phyloP scores from a whole-genome alignment of 2,113 vertebrate species.

The Brachypteracias leptosomus region DNA sequence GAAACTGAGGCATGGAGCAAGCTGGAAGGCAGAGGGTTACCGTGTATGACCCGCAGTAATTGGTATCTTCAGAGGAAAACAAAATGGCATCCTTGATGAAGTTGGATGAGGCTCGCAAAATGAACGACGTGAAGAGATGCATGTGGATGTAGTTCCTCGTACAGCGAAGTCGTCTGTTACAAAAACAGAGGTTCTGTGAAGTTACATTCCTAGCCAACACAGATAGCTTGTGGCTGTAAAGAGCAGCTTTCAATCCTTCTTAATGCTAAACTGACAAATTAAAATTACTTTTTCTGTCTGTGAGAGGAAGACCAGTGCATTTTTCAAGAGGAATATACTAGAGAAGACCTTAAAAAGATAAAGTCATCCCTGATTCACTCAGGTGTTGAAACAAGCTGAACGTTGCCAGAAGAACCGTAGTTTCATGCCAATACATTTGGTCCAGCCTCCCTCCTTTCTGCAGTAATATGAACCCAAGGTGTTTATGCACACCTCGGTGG shows the following conservation, averaged over 20 bases:
- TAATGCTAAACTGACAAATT: not conserved
- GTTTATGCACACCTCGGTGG: not conserved
- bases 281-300: not conserved
- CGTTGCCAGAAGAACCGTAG: not conserved
- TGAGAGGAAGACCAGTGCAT: not conserved
- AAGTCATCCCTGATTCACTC: not conserved
- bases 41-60: constrained; percentile 76
- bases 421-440: not conserved
- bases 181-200: not conserved
- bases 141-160: constrained; percentile 96
- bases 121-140: constrained; percentile 93
- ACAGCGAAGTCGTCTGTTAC: constrained; percentile 87
- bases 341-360: not conserved
- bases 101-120: constrained; percentile 87
- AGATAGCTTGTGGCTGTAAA: not conserved
- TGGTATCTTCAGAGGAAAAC: constrained; percentile 77
- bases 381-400: not conserved
- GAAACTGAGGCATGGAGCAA: not conserved
- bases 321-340: not conserved
- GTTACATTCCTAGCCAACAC: not conserved
- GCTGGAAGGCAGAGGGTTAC: constrained; percentile 53
- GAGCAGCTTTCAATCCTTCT: not conserved
- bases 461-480: not conserved
- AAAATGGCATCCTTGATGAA: constrained; percentile 89
- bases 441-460: not conserved